Evolutionary conservation across 2,888 invertebrate genomes (phyloP).

Genomic region (Lepidonotus clava): DNA sequence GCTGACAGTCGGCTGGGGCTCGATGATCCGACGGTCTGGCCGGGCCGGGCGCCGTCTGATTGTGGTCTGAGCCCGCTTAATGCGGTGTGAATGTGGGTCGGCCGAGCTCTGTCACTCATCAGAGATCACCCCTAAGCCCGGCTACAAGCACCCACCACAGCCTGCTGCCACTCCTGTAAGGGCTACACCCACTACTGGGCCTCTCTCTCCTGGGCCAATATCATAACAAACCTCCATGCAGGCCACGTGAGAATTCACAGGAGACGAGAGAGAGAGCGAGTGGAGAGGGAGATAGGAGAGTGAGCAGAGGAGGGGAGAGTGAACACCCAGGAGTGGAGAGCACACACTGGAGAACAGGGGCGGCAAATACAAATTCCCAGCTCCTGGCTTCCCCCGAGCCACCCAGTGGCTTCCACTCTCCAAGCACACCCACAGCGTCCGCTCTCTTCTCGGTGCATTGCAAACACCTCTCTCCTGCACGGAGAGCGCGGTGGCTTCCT

Average conservation of each 20-base stretch:
- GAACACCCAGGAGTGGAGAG: too few species aligned
- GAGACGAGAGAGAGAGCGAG: too few species aligned
- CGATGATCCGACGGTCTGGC: too few species aligned
- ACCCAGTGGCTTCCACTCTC: background rate
- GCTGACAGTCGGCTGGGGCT: too few species aligned
- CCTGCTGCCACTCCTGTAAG: background rate
- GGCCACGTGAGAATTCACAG: too few species aligned
- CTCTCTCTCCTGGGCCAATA: background rate
- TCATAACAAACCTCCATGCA: slow-evolving; percentile 20
- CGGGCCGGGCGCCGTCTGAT: too few species aligned
- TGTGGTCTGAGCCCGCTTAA: background rate
- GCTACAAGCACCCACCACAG: background rate
- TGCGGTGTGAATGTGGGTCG: too few species aligned
- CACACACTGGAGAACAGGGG: too few species aligned
- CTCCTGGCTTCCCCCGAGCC: background rate
- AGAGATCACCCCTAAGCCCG: background rate
- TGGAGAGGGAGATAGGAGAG: too few species aligned
- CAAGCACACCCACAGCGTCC: too few species aligned
- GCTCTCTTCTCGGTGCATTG: too few species aligned
- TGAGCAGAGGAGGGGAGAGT: too few species aligned
- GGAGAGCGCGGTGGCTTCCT: background rate
- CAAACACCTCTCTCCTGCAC: background rate
- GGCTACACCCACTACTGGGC: background rate
- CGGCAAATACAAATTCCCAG: background rate
- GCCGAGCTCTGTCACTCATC: background rate